Percentiles rank a stretch among this genome's conserved stretches.
Conservation (phyloP, 2,888 invertebrate genomes). For the Laothoe populi region DNA sequence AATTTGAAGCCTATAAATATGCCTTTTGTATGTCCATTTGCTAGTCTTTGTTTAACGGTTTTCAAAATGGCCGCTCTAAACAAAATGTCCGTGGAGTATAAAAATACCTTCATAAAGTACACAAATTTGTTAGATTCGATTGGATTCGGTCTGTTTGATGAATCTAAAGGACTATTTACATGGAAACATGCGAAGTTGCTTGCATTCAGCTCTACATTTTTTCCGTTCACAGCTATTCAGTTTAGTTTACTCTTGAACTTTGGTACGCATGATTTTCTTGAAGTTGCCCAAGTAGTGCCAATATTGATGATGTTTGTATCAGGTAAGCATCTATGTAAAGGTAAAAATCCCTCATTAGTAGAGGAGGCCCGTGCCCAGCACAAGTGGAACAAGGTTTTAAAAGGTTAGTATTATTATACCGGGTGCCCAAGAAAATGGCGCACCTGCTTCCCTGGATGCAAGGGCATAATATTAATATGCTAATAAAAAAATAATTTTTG, state of each 20-base stretch:
- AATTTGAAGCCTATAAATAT: too few relatives aligned
- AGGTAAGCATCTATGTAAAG: constrained; percentile 39
- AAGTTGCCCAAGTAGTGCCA: constrained; percentile 38
- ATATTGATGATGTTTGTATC: constrained; percentile 35
- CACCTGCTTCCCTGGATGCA: too few relatives aligned
- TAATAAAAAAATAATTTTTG: too few relatives aligned
- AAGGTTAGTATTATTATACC: too few relatives aligned
- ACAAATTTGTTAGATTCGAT: constrained; percentile 34
- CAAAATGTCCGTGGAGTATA: constrained; percentile 37
- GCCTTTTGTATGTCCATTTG: not conserved
- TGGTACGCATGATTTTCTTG: constrained; percentile 39
- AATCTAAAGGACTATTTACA: constrained; percentile 25
- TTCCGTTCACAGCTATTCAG: constrained; percentile 35
- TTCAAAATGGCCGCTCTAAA: constrained; percentile 22
- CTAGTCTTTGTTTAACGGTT: not conserved
- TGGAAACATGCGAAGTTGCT: constrained; percentile 33
- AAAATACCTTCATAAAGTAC: constrained; percentile 36
- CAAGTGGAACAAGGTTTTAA: too few relatives aligned
- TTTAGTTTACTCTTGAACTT: constrained; percentile 35
- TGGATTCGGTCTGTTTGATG: constrained; percentile 41
- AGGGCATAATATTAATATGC: too few relatives aligned
- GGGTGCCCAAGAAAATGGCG: too few relatives aligned
- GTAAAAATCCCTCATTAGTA: too few relatives aligned
- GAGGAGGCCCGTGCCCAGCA: too few relatives aligned
- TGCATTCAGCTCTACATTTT: constrained; percentile 33